These are phyloP conservation scores for Cotesia typhae DNA, from an alignment of 1,140 invertebrate genomes.

Conservation along the genomic window DNA sequence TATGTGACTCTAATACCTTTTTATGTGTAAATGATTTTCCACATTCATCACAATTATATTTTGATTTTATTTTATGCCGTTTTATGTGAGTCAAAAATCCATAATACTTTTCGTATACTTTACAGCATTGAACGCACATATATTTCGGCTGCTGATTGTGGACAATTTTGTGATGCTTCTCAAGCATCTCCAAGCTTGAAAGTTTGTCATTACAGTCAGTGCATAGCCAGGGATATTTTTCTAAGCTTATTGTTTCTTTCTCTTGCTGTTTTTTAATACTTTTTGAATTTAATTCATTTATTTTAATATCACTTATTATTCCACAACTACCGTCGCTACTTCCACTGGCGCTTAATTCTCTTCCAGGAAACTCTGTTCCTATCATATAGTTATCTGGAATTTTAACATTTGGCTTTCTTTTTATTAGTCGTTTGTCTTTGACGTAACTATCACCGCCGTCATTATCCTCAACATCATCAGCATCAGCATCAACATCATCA, in stretches of 20 bases:
- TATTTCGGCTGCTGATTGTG: slow-evolving; percentile 68
- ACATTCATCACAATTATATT: slow-evolving; percentile 69
- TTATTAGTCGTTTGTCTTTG: slow-evolving; percentile 34
- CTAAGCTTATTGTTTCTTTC: slow-evolving; percentile 49
- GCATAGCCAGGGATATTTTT: slow-evolving; percentile 69
- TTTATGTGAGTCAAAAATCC: slow-evolving; percentile 69
- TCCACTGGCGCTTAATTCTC: slow-evolving; percentile 51
- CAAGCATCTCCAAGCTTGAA: slow-evolving; percentile 63
- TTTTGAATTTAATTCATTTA: slow-evolving; percentile 37
- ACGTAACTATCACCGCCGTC: slow-evolving; percentile 39
- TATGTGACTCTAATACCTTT: slow-evolving; percentile 66
- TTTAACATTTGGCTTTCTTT: slow-evolving; percentile 46
- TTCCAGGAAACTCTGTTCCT: slow-evolving; percentile 58
- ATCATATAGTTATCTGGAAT: slow-evolving; percentile 64
- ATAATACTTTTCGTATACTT: slow-evolving; percentile 70
- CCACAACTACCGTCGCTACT: slow-evolving; percentile 14
- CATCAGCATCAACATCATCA: too few species aligned
- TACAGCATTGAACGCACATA: slow-evolving; percentile 69
- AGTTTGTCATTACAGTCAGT: slow-evolving; percentile 68
- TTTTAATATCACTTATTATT: slow-evolving; percentile 41
- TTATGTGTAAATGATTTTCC: slow-evolving; percentile 68
- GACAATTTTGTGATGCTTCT: slow-evolving; percentile 65
- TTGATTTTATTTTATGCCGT: slow-evolving; percentile 66
- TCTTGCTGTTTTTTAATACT: slow-evolving; percentile 47
- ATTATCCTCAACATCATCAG: too few species aligned